Evolutionary conservation across 2,797 vertebrate genomes (phyloP).

Genomic region (Rhinatrema bivittatum): DNA sequence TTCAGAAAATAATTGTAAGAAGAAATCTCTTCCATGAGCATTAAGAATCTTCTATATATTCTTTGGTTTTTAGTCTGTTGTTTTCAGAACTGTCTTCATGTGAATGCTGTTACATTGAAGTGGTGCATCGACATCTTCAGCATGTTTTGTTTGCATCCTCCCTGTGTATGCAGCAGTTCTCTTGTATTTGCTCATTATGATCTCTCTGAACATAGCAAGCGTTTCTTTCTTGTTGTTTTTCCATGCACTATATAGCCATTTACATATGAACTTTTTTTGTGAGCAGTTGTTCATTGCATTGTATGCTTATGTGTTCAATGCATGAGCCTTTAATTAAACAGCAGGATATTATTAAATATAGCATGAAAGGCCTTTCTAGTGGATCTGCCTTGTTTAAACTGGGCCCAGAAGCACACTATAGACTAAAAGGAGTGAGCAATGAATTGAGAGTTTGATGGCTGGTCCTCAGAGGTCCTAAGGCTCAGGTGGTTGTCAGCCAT

Average conservation of each 20-base stretch:
- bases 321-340: constrained; percentile 30
- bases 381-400: constrained; percentile 28
- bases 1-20: too few species aligned
- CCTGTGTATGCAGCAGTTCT: too few species aligned
- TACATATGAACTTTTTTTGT: constrained; percentile 1
- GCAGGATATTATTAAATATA: constrained; percentile 38
- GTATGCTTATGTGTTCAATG: constrained; percentile 13
- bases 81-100: too few species aligned
- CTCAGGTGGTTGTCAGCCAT: constrained; percentile 87
- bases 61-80: too few species aligned
- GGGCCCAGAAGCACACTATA: constrained; percentile 30
- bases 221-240: not conserved
- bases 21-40: too few species aligned
- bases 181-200: constrained; percentile 12
- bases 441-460: constrained; percentile 42
- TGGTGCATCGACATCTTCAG: too few species aligned
- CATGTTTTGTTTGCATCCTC: too few species aligned
- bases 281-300: constrained; percentile 10
- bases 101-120: too few species aligned
- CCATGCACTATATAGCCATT: not conserved
- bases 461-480: constrained; percentile 49
- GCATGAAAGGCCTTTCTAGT: constrained; percentile 36
- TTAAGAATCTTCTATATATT: too few species aligned
- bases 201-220: not conserved
- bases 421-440: constrained; percentile 30